Base-by-base conservation (phyloP, 2,888 invertebrate species). In the Acanthacorydalis orientalis region DNA sequence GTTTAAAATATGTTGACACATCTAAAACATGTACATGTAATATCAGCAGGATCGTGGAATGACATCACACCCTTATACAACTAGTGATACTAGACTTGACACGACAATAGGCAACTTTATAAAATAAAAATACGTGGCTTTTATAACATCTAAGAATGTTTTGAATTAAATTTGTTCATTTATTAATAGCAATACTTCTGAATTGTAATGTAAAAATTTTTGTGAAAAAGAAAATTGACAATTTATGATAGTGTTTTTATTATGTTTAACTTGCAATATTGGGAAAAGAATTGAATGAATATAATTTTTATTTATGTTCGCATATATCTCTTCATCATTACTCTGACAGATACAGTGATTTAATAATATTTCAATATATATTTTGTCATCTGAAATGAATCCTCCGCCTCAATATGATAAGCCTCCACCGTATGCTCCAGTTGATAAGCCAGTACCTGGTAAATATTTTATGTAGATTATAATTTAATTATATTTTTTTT, bases 341-440 rank as follows among this genome's bases (percentile, higher is more conserved):
- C 12, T 7, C 6, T 38, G 38, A 15, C 11, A 15, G 23, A 23
- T 23, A 2, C 6, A 4, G 23, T 6, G n/a, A 10, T 42, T 42
- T 42, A 23, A 15, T 9, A 23, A 9, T 23, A 23, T 42, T 42
- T 31, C n/a, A n/a, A n/a, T n/a, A n/a, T 42, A 42, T 42, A 15
- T 23, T 42, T 42, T 42, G 15, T 12, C 31, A 32, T 12, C 31
- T 10, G 31, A 43, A 31, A 43, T 43, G 43, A 43, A 31, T 43
- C 23, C 23, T 4, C 23, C 23, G 23, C 12, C 32, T n/a, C 43
- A 14, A 14, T 11, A 35, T 10, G 45, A 45, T 11, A 45, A 45
- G 16, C 45, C 45, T 1, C 45, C 45, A n/a, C 45, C 45, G 4
- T 45, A 45, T 15, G 12, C 45, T 6, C 45, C 45, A 9, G 11